Evolutionary conservation across 2,797 vertebrate species (phyloP), one percentile per base, ranked within the genome.

Genomic region (Orestias chungarensis): DNA sequence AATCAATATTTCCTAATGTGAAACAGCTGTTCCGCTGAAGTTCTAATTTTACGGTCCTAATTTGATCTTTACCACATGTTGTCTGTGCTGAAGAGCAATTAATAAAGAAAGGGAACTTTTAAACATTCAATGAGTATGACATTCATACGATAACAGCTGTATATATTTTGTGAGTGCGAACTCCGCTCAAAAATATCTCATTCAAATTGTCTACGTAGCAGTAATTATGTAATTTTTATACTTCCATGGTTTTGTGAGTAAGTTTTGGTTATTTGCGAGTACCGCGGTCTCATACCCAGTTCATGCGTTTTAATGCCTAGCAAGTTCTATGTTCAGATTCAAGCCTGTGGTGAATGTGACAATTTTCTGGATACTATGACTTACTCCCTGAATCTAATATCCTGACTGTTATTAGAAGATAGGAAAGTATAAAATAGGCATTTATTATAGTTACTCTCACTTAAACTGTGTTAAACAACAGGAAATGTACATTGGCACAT

Each of bases 211-310:
- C 15, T 64, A n/a, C n/a, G n/a, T n/a, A n/a, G n/a, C n/a, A n/a
- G n/a, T n/a, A n/a, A n/a, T 40, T 74, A 75, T 75, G 77, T 72
- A 44, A 75, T 74, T 70, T 69, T 79, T 79, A 61, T 43, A 68
- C 52, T 64, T 40, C 42, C 50, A 46, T 50, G 67, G 79, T 61
- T 87, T 27, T 81, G 47, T 80, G 68, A 55, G 54, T 42, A 61
- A n/a, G 66, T 73, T 82, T 86, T 62, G 76, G 57, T 68, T 74
- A 79, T 84, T 66, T n/a, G n/a, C n/a, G n/a, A n/a, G n/a, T n/a
- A n/a, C n/a, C n/a, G n/a, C n/a, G n/a, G n/a, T n/a, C n/a, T n/a
- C n/a, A n/a, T n/a, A n/a, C n/a, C n/a, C n/a, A n/a, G n/a, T n/a
- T n/a, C n/a, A n/a, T n/a, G n/a, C n/a, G n/a, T n/a, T n/a, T n/a